A percentile compares a stretch with the other conserved stretches of the same genome.
These are phyloP conservation scores for Cylloceria caligata DNA, from an alignment of 2,888 invertebrate genomes.

Conservation along the genomic window DNA sequence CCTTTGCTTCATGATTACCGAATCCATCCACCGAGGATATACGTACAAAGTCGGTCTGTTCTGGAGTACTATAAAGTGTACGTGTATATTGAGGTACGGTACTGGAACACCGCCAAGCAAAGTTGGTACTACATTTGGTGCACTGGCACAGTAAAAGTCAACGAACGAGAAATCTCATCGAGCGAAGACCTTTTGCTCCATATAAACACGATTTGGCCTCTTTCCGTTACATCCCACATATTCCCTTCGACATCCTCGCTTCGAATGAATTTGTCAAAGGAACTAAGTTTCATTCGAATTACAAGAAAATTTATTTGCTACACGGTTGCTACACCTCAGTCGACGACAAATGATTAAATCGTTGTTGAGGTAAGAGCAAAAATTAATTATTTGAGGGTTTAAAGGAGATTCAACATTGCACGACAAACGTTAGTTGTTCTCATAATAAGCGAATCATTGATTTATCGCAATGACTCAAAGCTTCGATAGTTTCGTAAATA, in stretches of 20 bases:
- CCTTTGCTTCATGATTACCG: conserved; percentile 74
- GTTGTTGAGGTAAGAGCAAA: too few species aligned
- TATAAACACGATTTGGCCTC: conserved; percentile 45
- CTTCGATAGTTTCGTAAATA: too few species aligned
- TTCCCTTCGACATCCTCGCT: not conserved
- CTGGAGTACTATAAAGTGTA: conserved; percentile 31
- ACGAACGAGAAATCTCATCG: conserved; percentile 70
- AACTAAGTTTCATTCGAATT: not conserved
- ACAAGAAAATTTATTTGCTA: too few species aligned
- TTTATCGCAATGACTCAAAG: not conserved
- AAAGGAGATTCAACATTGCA: too few species aligned
- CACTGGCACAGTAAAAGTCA: conserved; percentile 71
- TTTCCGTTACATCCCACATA: not conserved
- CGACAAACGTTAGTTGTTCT: too few species aligned
- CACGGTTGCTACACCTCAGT: too few species aligned
- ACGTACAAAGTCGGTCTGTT: conserved; percentile 22
- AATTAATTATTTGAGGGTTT: too few species aligned
- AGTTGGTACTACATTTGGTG: conserved; percentile 75
- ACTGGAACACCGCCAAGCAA: conserved; percentile 77
- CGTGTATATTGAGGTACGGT: conserved; percentile 67
- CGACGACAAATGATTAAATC: too few species aligned
- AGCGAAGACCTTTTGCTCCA: conserved; percentile 54
- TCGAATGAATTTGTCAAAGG: not conserved
- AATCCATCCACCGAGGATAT: conserved; percentile 68
- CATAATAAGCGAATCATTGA: not conserved